Conservation (phyloP, 2,797 vertebrate genomes). For the Microhierax caerulescens region DNA sequence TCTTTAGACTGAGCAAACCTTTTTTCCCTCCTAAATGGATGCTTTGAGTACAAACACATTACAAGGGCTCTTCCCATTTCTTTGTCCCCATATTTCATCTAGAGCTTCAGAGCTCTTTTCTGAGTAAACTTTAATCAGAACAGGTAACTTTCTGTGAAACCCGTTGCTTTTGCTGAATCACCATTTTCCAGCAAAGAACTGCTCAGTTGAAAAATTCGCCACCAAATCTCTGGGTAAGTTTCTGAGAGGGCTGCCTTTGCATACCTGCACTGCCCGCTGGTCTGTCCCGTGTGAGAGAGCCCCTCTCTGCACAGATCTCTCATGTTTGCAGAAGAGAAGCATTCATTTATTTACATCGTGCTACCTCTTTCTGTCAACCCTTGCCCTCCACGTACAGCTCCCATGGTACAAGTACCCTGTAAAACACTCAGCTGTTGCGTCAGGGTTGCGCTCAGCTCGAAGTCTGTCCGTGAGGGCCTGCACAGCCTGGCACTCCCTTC, state of each 20-base stretch:
- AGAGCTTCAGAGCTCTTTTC: background rate
- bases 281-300: background rate
- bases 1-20: background rate
- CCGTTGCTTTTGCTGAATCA: background rate
- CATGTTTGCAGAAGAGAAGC: background rate
- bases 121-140: background rate
- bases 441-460: background rate
- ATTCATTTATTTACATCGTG: background rate
- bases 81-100: background rate
- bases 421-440: background rate
- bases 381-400: background rate
- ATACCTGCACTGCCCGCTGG: background rate
- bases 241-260: background rate
- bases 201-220: background rate
- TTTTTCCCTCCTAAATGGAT: background rate
- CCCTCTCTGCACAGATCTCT: background rate
- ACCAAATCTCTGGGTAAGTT: background rate
- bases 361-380: background rate
- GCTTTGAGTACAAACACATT: background rate
- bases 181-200: background rate
- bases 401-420: background rate
- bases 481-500: background rate
- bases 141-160: background rate
- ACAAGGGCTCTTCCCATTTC: background rate
- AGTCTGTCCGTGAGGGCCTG: background rate